These are phyloP conservation scores for Lamellibrachia satsuma DNA, from an alignment of 2,888 invertebrate genomes.

Conservation along the genomic window DNA sequence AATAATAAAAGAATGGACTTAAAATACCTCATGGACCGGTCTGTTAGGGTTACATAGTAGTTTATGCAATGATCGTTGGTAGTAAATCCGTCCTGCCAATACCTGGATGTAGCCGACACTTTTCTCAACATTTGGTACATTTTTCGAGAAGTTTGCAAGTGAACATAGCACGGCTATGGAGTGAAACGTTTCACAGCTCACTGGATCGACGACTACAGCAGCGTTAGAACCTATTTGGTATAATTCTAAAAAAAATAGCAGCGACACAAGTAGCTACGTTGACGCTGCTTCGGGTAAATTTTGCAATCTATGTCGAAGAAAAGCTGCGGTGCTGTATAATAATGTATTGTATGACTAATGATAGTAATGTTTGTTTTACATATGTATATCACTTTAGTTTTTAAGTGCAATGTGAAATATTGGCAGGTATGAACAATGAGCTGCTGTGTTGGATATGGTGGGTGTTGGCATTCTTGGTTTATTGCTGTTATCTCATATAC, in stretches of 20 bases:
- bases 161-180: not conserved
- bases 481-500: too few relatives aligned
- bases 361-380: not conserved
- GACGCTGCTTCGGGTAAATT: not conserved
- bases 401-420: too few relatives aligned
- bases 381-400: not conserved
- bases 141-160: not conserved
- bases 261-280: not conserved
- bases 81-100: too few relatives aligned
- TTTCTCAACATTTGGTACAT: not conserved
- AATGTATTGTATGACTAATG: not conserved
- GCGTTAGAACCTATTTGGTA: not conserved
- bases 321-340: not conserved
- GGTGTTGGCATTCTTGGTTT: not conserved
- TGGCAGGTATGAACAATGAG: not conserved
- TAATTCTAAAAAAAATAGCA: not conserved
- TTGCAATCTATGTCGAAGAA: not conserved
- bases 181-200: not conserved
- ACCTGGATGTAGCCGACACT: too few relatives aligned
- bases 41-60: not conserved
- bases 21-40: not conserved
- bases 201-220: not conserved
- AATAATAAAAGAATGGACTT: not conserved
- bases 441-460: not conserved
- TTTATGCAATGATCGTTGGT: not conserved